phyloP scores from a whole-genome alignment of 2,888 invertebrate species.

The Pachymerium ferrugineum region DNA sequence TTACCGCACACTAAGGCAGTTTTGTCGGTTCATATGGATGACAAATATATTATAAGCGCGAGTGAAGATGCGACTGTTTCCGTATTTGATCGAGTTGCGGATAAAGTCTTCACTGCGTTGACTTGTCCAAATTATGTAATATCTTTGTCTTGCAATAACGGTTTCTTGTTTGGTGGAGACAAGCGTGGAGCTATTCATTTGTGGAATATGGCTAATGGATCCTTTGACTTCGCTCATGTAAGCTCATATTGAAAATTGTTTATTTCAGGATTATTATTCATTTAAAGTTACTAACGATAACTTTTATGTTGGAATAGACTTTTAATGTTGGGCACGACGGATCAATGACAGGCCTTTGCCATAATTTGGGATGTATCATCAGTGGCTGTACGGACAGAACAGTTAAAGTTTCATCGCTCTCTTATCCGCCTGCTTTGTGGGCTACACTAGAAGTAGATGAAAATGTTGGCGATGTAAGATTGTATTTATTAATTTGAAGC shows the following conservation, averaged over 20 bases:
- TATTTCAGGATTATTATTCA: neutral
- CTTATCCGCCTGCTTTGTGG: neutral
- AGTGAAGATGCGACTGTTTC: constrained; percentile 8
- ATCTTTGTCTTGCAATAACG: neutral
- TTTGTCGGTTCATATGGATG: neutral
- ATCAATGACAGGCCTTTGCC: neutral
- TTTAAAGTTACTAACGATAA: neutral
- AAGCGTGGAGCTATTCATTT: constrained; percentile 1
- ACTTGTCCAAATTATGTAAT: neutral
- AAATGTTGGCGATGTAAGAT: constrained; percentile 4
- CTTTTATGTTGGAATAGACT: too few relatives aligned
- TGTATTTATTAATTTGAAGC: neutral
- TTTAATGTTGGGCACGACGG: neutral
- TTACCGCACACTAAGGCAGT: neutral
- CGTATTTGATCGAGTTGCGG: neutral
- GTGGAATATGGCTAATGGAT: neutral
- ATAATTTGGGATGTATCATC: neutral
- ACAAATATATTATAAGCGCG: neutral
- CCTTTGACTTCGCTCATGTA: constrained; percentile 5
- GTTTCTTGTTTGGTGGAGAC: constrained; percentile 2
- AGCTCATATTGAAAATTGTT: neutral
- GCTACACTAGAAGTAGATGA: neutral
- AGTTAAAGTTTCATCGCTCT: neutral
- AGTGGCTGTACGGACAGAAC: neutral
- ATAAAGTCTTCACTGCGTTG: neutral